Conservation (phyloP, 2,113 vertebrate genomes). For the Machaerirhynchus nigripectus region DNA sequence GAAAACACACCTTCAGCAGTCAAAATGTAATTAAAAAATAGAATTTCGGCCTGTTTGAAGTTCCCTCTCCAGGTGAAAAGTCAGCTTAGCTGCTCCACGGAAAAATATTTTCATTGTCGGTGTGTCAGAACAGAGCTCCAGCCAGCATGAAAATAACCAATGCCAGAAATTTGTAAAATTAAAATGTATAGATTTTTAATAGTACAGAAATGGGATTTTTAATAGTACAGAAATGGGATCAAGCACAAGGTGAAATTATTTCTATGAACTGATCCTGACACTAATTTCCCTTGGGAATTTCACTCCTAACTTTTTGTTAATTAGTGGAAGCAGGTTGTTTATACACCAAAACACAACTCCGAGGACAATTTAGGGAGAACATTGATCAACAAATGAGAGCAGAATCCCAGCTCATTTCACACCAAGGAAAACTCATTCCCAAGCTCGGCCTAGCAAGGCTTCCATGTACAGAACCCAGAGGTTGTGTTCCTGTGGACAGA, state of each 20-base stretch:
- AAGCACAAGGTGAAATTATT: not conserved
- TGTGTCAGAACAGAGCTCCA: not conserved
- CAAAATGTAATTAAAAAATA: slow-evolving; percentile 15
- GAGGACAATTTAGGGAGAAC: not conserved
- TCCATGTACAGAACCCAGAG: not conserved
- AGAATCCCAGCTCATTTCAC: not conserved
- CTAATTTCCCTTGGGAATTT: not conserved
- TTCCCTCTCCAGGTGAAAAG: not conserved
- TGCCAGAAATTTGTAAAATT: not conserved
- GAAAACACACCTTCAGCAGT: not conserved
- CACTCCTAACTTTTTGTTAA: not conserved
- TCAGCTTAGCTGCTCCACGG: not conserved
- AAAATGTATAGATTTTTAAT: not conserved
- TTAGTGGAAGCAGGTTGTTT: not conserved
- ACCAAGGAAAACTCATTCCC: not conserved
- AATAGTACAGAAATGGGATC: not conserved
- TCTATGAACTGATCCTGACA: not conserved
- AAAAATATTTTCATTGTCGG: not conserved
- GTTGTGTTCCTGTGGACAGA: fast-evolving
- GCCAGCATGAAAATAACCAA: not conserved
- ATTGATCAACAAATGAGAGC: fast-evolving
- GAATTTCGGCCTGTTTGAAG: not conserved
- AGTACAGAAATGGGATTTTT: not conserved
- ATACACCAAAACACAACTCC: not conserved
- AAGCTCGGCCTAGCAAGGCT: not conserved